Base-by-base conservation (phyloP, 2,113 vertebrate species). In the Machaerirhynchus nigripectus region DNA sequence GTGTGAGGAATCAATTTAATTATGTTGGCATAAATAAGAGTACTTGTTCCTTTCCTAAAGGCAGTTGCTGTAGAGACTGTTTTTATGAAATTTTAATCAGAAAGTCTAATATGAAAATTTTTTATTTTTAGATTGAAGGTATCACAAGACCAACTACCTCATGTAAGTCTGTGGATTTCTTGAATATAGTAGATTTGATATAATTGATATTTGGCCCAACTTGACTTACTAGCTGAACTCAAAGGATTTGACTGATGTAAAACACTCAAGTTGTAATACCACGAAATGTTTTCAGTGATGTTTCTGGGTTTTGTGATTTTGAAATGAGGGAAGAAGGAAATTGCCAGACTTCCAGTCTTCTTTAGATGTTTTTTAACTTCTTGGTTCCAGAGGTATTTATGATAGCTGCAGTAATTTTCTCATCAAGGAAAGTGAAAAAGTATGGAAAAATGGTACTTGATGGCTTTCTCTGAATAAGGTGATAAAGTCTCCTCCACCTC, bases 151-250 rank as follows among this genome's bases (percentile, higher is more conserved):
- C 84, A 61, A 26, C 84, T 82, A 71, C 46, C 65, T 69, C 78
- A 84, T 9, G 95, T 97, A 95, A 97, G 96, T 97, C 19, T 89
- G 4, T 67, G 16, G 81, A 75, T 70, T 84, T 63, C 24, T 47
- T 84, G 7, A 79, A 31, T 91, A 14, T 42, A 59, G 20, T 33
- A 57, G 22, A 60, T 79, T 23, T 59, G 14, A 46, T 2, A 0
- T 52, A 53, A 49, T 53, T 83, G 11, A 26, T 77, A 39, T 37
- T 87, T 81, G 40, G 37, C 59, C 19, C 50, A 40, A 40, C 67
- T 75, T 82, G 49, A 63, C 17, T 46, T 63, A 65, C 22, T 69
- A 65, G 64, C 57, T 90, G 17, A 75, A 61, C 26, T 86, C 15
- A 21, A 74, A 50, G 40, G 3, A 8, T 56, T 75, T 67, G 42